Conservation (phyloP, 2,113 vertebrate genomes). For the Paralichthys olivaceus region DNA sequence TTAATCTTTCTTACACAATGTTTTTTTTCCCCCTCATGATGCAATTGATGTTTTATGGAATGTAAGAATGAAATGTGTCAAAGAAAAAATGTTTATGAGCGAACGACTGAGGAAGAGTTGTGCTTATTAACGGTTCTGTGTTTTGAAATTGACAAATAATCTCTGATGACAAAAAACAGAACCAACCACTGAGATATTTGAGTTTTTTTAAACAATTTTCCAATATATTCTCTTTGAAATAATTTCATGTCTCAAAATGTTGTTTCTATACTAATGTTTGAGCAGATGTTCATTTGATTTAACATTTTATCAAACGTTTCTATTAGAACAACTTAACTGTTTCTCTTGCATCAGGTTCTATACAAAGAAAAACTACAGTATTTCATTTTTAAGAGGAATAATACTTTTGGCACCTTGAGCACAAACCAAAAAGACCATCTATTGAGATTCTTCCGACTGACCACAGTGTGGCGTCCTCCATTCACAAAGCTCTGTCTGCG, state of each 20-base stretch:
- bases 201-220: constrained; percentile 32
- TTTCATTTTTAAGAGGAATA: not conserved
- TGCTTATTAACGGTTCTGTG: constrained; percentile 40
- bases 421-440: not conserved
- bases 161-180: not conserved
- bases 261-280: constrained; percentile 17
- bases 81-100: not conserved
- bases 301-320: not conserved
- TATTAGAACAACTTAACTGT: too few relatives aligned
- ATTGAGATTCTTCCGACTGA: not conserved
- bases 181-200: constrained; percentile 14
- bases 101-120: not conserved
- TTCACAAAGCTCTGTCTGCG: not conserved
- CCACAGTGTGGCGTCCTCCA: constrained; percentile 65
- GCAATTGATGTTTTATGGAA: not conserved
- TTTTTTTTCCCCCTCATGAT: not conserved
- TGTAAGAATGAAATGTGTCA: not conserved
- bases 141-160: constrained; percentile 27
- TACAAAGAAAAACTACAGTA: too few relatives aligned
- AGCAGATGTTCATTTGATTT: not conserved
- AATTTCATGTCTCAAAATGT: constrained; percentile 28
- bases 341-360: too few relatives aligned
- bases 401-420: not conserved
- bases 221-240: not conserved
- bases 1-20: not conserved